phyloP scores from a whole-genome alignment of 2,888 invertebrate genomes.

The Idaea dimidiata region DNA sequence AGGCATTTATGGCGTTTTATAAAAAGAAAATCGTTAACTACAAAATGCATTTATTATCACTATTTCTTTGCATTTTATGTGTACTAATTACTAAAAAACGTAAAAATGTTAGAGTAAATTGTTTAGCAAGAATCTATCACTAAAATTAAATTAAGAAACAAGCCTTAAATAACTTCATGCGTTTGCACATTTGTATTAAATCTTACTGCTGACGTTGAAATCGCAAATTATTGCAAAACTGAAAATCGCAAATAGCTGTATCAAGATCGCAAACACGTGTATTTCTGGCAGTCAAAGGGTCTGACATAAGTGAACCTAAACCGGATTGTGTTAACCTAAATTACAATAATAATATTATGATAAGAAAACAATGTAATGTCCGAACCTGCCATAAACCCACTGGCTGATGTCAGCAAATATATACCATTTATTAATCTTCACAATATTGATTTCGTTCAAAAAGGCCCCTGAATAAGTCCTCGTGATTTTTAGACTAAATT shows the following conservation, averaged over 20 bases:
- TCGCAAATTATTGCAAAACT: no score
- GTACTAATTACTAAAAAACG: not conserved
- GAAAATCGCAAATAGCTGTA: no score
- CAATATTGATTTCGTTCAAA: no score
- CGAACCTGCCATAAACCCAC: no score
- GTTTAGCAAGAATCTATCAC: not conserved
- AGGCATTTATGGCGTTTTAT: not conserved
- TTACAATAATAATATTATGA: no score
- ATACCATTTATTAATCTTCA: no score
- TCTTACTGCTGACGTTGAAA: no score
- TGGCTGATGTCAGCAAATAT: not conserved
- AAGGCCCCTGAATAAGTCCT: no score
- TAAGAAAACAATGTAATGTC: no score
- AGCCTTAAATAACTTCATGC: not conserved
- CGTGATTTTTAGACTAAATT: no score
- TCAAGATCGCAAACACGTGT: no score
- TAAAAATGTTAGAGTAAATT: not conserved
- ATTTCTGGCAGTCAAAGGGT: not conserved
- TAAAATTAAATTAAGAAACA: not conserved
- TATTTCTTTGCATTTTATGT: not conserved
- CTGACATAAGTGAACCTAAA: not conserved
- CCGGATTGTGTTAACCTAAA: not conserved
- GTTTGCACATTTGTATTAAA: not conserved
- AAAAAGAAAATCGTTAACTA: slow-evolving; percentile 5
- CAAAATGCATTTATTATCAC: slow-evolving; percentile 7